Evolutionary conservation across 2,113 vertebrate species (phyloP).

Genomic region (Ochotona curzoniae): DNA sequence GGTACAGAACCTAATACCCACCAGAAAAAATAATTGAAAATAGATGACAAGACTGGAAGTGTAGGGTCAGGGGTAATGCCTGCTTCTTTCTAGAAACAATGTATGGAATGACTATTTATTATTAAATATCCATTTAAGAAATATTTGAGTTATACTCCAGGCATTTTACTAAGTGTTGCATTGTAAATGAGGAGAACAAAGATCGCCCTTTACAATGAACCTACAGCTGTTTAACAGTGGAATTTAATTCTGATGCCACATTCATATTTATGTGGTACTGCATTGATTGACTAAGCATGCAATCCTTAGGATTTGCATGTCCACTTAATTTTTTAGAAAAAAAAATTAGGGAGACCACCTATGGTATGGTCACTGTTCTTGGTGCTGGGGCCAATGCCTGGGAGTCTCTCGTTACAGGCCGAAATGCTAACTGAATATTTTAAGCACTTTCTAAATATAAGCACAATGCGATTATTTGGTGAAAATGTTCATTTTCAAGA

Average conservation of each 20-base stretch:
- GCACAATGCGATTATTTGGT: conserved; percentile 48
- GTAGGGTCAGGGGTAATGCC: not conserved
- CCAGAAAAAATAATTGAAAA: not conserved
- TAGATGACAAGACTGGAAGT: not conserved
- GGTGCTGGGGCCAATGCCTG: not conserved
- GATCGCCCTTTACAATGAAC: not conserved
- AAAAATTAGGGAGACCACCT: not conserved
- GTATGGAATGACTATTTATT: not conserved
- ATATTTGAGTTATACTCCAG: not conserved
- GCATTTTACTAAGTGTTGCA: not conserved
- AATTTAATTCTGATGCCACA: not conserved
- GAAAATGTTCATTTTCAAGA: conserved; percentile 55
- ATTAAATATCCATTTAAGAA: not conserved
- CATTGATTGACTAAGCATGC: not conserved
- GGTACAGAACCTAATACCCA: not conserved
- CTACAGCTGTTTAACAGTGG: not conserved
- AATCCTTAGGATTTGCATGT: not conserved
- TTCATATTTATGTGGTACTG: not conserved
- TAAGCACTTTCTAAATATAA: conserved; percentile 45
- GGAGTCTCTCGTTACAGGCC: not conserved
- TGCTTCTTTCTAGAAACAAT: not conserved
- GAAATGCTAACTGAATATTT: conserved; percentile 33
- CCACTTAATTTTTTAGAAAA: not conserved
- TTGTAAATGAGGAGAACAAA: not conserved
- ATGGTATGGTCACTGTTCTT: not conserved